Evolutionary conservation across 1,140 invertebrate species (phyloP), one percentile per base, ranked within the genome.

Genomic region (Drosophila albomicans): DNA sequence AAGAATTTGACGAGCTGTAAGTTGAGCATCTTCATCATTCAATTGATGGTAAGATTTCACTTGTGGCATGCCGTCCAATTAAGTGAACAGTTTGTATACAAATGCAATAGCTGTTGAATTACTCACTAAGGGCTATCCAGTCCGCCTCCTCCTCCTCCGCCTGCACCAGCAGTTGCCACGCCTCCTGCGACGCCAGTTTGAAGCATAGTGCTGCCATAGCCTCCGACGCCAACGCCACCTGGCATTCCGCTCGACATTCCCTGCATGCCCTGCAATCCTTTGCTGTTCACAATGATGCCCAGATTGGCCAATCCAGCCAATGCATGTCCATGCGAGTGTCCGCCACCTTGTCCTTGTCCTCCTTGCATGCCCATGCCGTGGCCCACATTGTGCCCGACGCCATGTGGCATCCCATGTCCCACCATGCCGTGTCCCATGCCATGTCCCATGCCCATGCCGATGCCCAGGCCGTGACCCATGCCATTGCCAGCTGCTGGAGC

Each of bases 1-100:
- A 84, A 85, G 71, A 82, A 87, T 87, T 87, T 82, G 79, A 86
- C 59, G 67, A 75, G 63, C 20, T 73, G 73, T 54, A 72, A 72
- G 49, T 74, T 81, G 81, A 75, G 43, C 59, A 63, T 68, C 81
- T 87, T 63, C 68, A 70, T 88, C 84, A 87, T 88, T 87, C 84
- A 87, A 87, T 87, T 87, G 84, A 87, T 78, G 82, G 62, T 74
- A 74, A 89, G 80, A 84, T 88, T 87, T 89, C 67, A 72, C 38
- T 72, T 59, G 62, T 52, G 43, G 51, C 30, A 67, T 71, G 67
- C 49, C 5, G 75, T 32, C 72, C 82, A 87, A 87, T 87, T 87
- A 74, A 82, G 77, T 35, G 20, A 57, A 30, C 35, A 0, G 20
- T 25, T 25, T 38, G 35, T 64, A 58, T 48, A 59, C 38, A 68